Conservation (phyloP, 92 coral and sea anemone species). For the Epizoanthus stellaris region DNA sequence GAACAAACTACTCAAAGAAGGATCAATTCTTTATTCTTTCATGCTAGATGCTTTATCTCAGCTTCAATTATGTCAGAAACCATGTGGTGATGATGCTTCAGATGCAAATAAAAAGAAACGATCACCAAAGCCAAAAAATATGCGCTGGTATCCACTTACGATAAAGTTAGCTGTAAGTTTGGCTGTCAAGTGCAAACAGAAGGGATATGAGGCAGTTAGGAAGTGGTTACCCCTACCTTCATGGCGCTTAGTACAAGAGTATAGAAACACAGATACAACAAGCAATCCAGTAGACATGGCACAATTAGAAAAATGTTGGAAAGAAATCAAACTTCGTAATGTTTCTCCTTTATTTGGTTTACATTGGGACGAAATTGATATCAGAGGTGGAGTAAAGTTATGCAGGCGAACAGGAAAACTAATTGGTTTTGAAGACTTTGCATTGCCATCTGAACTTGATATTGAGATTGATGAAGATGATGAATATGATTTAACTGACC, state of each 20-base stretch:
- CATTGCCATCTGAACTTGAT: too few species aligned
- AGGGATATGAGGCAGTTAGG: conserved; percentile 51
- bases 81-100: too few species aligned
- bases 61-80: too few species aligned
- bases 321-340: neutral
- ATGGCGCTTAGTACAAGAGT: conserved; percentile 48
- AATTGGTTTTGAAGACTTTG: too few species aligned
- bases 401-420: too few species aligned
- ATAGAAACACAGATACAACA: conserved; percentile 27
- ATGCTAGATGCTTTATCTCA: conserved; percentile 16
- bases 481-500: too few species aligned
- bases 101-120: neutral
- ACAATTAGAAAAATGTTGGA: conserved; percentile 23
- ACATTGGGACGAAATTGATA: conserved; percentile 62
- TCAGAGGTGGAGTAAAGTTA: conserved; percentile 30
- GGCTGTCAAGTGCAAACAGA: conserved; percentile 54
- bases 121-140: neutral
- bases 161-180: conserved; percentile 32
- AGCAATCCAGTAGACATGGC: conserved; percentile 26
- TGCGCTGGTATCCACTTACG: neutral
- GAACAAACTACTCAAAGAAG: neutral
- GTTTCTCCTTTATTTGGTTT: conserved; percentile 30
- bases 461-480: too few species aligned
- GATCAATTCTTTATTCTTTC: conserved; percentile 21
- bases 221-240: conserved; percentile 61